These are phyloP conservation scores for Caradrina clavipalpis DNA, from an alignment of 2,888 invertebrate species.

Conservation along the genomic window DNA sequence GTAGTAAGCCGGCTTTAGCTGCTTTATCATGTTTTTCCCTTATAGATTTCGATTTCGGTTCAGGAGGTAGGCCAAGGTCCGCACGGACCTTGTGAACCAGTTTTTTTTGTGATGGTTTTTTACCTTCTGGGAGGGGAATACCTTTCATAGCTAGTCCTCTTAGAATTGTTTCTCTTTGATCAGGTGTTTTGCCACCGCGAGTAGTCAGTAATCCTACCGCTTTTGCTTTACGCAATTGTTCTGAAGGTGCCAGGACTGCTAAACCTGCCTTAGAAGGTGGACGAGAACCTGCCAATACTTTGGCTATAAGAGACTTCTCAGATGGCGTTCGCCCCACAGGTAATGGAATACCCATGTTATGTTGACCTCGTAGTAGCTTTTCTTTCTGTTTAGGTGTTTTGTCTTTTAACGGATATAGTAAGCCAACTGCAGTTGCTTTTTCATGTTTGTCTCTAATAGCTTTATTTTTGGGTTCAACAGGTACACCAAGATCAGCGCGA, in stretches of 20 bases:
- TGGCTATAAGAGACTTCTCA: slow-evolving; percentile 22
- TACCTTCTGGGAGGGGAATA: slow-evolving; percentile 64
- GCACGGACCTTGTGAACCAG: slow-evolving; percentile 40
- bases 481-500: no score
- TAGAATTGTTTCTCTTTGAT: slow-evolving; percentile 34
- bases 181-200: slow-evolving; percentile 12
- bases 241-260: neutral
- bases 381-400: slow-evolving; percentile 26
- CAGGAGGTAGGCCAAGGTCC: slow-evolving; percentile 58
- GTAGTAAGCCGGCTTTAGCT: slow-evolving; percentile 18
- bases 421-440: no score
- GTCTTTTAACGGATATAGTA: no score
- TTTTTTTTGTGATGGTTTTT: slow-evolving; percentile 66
- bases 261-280: neutral
- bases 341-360: slow-evolving; percentile 25
- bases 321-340: slow-evolving; percentile 28
- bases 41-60: slow-evolving; percentile 43
- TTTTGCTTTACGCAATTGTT: neutral
- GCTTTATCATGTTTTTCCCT: slow-evolving; percentile 64
- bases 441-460: no score
- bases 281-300: slow-evolving; percentile 3
- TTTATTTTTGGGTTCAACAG: no score
- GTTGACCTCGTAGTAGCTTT: slow-evolving; percentile 8
- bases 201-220: neutral
- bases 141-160: slow-evolving; percentile 50